phyloP scores from a whole-genome alignment of 2,113 vertebrate species.

The Crocuta crocuta region DNA sequence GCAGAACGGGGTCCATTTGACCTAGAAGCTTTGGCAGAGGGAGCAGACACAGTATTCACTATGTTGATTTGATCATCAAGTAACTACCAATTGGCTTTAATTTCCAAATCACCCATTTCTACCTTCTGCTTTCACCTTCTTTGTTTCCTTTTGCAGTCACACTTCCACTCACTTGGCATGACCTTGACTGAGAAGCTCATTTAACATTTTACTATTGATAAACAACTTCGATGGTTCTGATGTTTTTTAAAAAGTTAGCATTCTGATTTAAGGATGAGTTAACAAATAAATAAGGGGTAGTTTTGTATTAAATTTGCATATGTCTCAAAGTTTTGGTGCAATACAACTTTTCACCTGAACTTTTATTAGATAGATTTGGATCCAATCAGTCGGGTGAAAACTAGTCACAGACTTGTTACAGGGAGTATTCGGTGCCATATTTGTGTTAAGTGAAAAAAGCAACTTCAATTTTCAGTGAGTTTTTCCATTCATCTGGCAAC shows the following conservation, averaged over 20 bases:
- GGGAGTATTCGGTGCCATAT: conserved; percentile 78
- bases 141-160: conserved; percentile 60
- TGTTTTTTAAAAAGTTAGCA: conserved; percentile 70
- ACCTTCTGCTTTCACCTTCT: conserved; percentile 45
- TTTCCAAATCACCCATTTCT: background rate
- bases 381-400: conserved; percentile 80
- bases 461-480: conserved; percentile 61
- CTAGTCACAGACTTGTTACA: conserved; percentile 67
- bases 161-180: conserved; percentile 58
- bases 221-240: conserved; percentile 61
- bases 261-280: conserved; percentile 65
- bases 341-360: conserved; percentile 62
- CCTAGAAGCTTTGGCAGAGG: conserved; percentile 92
- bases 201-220: conserved; percentile 62
- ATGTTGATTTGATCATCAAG: conserved; percentile 78
- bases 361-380: conserved; percentile 49
- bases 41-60: conserved; percentile 88
- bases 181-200: conserved; percentile 65
- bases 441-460: conserved; percentile 77
- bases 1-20: conserved; percentile 87
- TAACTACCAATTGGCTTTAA: conserved; percentile 76
- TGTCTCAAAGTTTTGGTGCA: conserved; percentile 62
- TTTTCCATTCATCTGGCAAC: conserved; percentile 71
- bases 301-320: conserved; percentile 65
- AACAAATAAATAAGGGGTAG: conserved; percentile 13